Evolutionary conservation across 2,113 vertebrate species (phyloP).

Genomic region (Pelecanoides urinatrix): DNA sequence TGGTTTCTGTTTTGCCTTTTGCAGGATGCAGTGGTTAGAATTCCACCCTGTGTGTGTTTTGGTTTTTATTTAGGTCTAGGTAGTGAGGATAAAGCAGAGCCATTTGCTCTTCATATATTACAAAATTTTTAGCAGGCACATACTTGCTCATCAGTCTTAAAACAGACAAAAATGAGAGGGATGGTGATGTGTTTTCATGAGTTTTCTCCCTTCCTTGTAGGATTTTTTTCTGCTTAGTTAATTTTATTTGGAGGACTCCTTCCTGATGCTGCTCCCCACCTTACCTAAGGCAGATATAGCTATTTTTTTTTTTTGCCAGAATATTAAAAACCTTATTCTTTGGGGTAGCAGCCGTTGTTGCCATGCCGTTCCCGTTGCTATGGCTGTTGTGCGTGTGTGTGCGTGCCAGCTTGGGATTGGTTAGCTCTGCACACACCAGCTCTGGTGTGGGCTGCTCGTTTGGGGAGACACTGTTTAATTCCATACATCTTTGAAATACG

Average conservation of each 20-base stretch:
- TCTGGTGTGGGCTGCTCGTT: neutral
- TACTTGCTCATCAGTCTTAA: neutral
- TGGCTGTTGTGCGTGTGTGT: conserved; percentile 25
- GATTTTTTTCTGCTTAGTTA: neutral
- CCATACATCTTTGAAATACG: neutral
- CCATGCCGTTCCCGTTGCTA: conserved; percentile 56
- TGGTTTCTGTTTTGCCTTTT: neutral
- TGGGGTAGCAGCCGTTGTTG: conserved; percentile 46
- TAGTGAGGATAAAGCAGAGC: neutral
- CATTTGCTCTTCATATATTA: neutral
- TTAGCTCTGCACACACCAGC: neutral
- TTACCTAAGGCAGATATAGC: neutral
- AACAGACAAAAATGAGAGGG: neutral
- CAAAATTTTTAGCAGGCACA: neutral
- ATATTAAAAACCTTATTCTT: neutral
- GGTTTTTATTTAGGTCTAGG: neutral
- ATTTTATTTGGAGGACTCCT: neutral
- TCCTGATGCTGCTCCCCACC: neutral
- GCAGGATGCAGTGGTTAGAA: neutral
- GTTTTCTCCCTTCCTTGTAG: neutral
- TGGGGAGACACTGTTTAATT: neutral
- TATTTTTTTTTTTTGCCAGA: neutral
- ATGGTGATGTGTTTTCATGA: neutral
- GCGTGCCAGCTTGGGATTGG: conserved; percentile 11
- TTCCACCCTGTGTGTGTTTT: neutral